A percentile compares a stretch with the other conserved stretches of the same genome.
Evolutionary conservation across 2,113 vertebrate species (phyloP).

Genomic region (Neomonachus schauinslandi): DNA sequence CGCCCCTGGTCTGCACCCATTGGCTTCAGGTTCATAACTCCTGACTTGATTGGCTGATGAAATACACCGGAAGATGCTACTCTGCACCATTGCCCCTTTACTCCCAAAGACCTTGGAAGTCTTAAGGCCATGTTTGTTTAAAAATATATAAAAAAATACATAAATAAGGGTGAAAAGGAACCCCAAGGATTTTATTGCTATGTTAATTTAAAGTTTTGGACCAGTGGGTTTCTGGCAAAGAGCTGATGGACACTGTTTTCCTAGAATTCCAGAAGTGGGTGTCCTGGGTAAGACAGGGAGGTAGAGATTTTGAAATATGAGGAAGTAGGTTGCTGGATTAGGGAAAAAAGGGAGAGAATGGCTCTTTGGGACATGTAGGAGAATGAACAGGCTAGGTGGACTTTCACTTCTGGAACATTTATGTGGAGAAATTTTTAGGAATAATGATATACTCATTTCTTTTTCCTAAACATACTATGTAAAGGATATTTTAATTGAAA

Average conservation of each 20-base stretch:
- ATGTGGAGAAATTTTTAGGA: slow-evolving; percentile 2
- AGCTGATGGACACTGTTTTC: background rate
- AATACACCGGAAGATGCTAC: background rate
- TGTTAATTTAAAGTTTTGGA: background rate
- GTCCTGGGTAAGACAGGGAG: background rate
- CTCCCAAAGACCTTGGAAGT: background rate
- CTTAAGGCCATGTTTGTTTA: background rate
- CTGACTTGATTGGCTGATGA: slow-evolving; percentile 63
- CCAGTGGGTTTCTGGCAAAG: slow-evolving; percentile 17
- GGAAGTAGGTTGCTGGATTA: background rate
- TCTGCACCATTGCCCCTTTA: background rate
- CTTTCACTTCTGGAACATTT: background rate
- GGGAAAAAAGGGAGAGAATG: background rate
- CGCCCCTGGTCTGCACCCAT: slow-evolving; percentile 41
- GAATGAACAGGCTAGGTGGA: background rate
- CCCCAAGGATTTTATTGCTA: background rate
- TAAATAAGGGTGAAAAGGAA: background rate
- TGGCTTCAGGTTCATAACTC: slow-evolving; percentile 28
- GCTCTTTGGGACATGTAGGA: background rate
- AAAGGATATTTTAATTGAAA: background rate
- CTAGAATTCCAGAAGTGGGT: background rate
- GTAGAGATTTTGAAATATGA: slow-evolving; percentile 2
- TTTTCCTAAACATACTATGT: background rate
- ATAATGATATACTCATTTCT: background rate
- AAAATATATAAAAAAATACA: background rate